phyloP scores from a whole-genome alignment of 2,888 invertebrate species.

The Agrotis ipsilon region DNA sequence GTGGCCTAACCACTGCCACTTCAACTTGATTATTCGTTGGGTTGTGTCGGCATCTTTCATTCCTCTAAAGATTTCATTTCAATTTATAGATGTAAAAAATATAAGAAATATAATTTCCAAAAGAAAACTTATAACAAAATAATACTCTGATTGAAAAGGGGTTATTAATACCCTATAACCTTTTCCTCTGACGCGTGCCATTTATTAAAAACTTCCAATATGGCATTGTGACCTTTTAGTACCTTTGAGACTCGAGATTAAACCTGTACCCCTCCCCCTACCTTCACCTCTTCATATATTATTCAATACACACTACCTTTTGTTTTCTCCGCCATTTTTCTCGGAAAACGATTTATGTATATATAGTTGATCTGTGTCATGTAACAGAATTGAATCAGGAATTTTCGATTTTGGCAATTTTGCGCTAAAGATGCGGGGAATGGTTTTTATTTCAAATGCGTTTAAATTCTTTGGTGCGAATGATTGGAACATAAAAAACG shows the following conservation, averaged over 20 bases:
- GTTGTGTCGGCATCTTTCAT: too few species aligned
- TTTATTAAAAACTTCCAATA: slow-evolving; percentile 48
- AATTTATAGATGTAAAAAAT: background rate
- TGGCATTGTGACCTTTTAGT: slow-evolving; percentile 52
- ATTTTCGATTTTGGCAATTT: slow-evolving; percentile 25
- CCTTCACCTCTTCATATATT: slow-evolving; percentile 67
- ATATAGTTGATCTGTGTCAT: slow-evolving; percentile 44
- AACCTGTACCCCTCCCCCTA: slow-evolving; percentile 50
- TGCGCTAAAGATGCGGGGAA: background rate
- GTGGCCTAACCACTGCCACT: too few species aligned
- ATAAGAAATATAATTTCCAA: background rate
- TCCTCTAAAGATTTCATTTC: too few species aligned
- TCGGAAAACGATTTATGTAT: slow-evolving; percentile 57
- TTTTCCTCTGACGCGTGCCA: slow-evolving; percentile 42
- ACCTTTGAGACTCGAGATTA: slow-evolving; percentile 59
- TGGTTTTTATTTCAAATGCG: background rate
- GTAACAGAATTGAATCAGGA: slow-evolving; percentile 34
- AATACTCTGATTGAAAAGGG: slow-evolving; percentile 26
- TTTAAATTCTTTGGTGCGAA: background rate
- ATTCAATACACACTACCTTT: slow-evolving; percentile 70
- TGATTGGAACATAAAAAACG: background rate
- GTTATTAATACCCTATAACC: slow-evolving; percentile 49
- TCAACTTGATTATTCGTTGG: too few species aligned
- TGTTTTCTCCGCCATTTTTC: slow-evolving; percentile 66
- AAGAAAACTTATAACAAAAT: slow-evolving; percentile 12